These are phyloP conservation scores for Synergus japonicus DNA, from an alignment of 2,888 invertebrate genomes.

Conservation along the genomic window DNA sequence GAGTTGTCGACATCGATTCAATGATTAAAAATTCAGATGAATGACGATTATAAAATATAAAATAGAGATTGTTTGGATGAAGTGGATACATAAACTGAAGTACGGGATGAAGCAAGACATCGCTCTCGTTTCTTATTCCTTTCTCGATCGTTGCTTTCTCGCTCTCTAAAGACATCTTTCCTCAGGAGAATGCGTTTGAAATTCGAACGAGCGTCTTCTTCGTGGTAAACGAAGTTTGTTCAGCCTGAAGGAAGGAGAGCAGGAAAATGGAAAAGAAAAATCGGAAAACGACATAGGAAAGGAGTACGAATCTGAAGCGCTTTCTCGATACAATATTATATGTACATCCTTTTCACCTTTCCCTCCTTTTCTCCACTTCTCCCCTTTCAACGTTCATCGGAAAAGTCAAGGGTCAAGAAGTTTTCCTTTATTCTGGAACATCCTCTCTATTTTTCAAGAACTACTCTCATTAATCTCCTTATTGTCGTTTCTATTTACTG, in stretches of 20 bases:
- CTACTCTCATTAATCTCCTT: neutral
- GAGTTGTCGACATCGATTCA: neutral
- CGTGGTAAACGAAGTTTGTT: slow-evolving; percentile 40
- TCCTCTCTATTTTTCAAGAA: neutral
- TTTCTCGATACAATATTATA: slow-evolving; percentile 18
- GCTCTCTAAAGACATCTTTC: slow-evolving; percentile 41
- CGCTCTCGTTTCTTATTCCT: slow-evolving; percentile 52
- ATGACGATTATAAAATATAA: neutral
- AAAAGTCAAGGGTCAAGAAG: slow-evolving; percentile 4
- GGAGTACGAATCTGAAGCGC: slow-evolving; percentile 16
- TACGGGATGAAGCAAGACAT: slow-evolving; percentile 46
- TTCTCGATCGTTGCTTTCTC: slow-evolving; percentile 47
- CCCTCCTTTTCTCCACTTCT: neutral
- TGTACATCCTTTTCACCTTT: neutral
- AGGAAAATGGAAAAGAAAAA: slow-evolving; percentile 23
- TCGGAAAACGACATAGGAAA: slow-evolving; percentile 13
- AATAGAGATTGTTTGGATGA: slow-evolving; percentile 46
- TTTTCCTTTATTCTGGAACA: neutral
- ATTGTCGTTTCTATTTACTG: neutral
- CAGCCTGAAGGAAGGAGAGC: slow-evolving; percentile 20
- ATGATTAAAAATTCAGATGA: neutral
- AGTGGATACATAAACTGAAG: slow-evolving; percentile 46
- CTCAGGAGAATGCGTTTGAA: slow-evolving; percentile 43
- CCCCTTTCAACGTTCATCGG: slow-evolving; percentile 38
- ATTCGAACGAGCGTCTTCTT: slow-evolving; percentile 43